Evolutionary conservation across 2,797 vertebrate genomes (phyloP).

Genomic region (Anniella stebbinsi): DNA sequence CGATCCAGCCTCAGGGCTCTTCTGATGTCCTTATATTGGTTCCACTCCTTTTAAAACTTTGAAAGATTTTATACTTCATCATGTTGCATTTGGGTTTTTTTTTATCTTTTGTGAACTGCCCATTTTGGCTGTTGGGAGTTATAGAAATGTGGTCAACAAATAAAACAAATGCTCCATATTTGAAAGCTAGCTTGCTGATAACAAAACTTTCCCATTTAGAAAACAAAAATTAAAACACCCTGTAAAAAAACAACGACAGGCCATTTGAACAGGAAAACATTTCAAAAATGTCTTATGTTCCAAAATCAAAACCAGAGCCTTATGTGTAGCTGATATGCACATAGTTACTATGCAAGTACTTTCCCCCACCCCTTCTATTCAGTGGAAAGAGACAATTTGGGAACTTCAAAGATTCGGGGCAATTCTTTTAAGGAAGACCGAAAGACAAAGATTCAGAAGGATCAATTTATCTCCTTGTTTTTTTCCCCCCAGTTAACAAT

Average conservation of each 20-base stretch:
- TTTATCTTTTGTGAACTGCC: too few species aligned
- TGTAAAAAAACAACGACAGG: background rate
- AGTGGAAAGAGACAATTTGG: background rate
- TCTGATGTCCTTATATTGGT: too few species aligned
- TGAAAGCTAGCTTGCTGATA: background rate
- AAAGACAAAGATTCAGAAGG: background rate
- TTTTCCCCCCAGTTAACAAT: too few species aligned
- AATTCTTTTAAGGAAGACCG: background rate
- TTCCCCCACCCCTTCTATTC: background rate
- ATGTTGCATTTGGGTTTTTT: too few species aligned
- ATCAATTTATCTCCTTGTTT: background rate
- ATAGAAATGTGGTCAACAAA: too few species aligned
- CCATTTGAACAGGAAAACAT: background rate
- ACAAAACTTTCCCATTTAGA: background rate
- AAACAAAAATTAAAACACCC: background rate
- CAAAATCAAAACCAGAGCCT: background rate
- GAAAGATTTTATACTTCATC: too few species aligned
- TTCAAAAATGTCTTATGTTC: too few species aligned
- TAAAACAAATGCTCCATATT: background rate
- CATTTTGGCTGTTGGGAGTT: too few species aligned
- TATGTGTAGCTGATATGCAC: background rate
- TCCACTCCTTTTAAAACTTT: too few species aligned
- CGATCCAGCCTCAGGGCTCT: too few species aligned
- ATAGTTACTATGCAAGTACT: background rate
- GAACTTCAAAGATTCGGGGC: too few species aligned